phyloP scores from a whole-genome alignment of 1,140 invertebrate species.

The Pomacea maculata region DNA sequence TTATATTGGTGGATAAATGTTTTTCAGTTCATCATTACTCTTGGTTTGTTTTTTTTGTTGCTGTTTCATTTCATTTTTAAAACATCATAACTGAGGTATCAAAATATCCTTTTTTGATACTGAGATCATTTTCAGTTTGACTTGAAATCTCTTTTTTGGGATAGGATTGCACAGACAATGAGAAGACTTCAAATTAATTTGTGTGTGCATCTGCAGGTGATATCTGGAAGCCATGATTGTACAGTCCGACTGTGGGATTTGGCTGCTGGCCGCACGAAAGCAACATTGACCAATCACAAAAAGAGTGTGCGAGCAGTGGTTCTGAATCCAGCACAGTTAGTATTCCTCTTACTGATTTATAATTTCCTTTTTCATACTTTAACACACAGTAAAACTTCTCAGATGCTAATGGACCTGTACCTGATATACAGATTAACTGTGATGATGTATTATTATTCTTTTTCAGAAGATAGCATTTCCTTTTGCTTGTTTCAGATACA shows the following conservation, averaged over 20 bases:
- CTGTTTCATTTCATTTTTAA: too few species aligned
- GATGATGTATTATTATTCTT: too few species aligned
- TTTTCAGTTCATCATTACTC: neutral
- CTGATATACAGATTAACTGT: too few species aligned
- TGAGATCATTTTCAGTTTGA: neutral
- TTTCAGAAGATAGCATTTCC: too few species aligned
- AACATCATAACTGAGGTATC: too few species aligned
- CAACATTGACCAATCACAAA: slow-evolving; percentile 98
- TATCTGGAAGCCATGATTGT: slow-evolving; percentile 77
- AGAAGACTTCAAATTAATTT: too few species aligned
- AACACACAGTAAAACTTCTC: too few species aligned
- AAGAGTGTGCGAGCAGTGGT: slow-evolving; percentile 94
- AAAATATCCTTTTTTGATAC: neutral
- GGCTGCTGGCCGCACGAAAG: slow-evolving; percentile 92
- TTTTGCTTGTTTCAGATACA: slow-evolving; percentile 73
- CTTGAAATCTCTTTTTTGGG: slow-evolving; percentile 1
- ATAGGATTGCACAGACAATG: neutral
- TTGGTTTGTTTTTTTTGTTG: too few species aligned
- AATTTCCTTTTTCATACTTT: neutral
- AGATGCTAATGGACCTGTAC: too few species aligned
- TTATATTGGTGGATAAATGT: neutral
- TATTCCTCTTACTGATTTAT: slow-evolving; percentile 34
- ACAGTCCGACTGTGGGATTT: slow-evolving; percentile 95
- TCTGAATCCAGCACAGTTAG: slow-evolving; percentile 87
- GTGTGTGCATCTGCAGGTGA: slow-evolving; percentile 64